Base-by-base conservation (phyloP, 2,113 vertebrate genomes). In the Callaeas wilsoni region DNA sequence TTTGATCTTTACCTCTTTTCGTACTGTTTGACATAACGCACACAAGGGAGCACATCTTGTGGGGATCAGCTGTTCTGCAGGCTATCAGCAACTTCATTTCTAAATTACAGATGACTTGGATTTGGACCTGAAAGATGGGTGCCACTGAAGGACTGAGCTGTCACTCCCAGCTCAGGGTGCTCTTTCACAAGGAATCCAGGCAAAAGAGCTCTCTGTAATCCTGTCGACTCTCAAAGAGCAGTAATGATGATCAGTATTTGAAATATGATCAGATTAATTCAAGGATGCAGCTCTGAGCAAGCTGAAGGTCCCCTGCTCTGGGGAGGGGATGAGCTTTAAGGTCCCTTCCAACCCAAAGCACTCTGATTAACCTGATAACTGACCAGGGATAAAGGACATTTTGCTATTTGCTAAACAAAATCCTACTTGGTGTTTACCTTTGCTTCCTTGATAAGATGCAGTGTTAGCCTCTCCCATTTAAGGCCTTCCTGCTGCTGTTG, bases 31-130 rank as follows among this genome's bases (percentile, higher is more conserved):
- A 30, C 18, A 21, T 3, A 41, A 16, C 9, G 33, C 18, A 32
- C 16, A 14, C 19, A 12, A 41, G 25, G 55, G 8, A 57, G 32
- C 3, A 0, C 9, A 26, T 46, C 62, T 57, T 1, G 0, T 10
- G 10, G 68, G 37, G 5, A 60, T 13, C 8, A 27, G n/a, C 33
- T 68, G 41, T 12, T 32, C n/a, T 30, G 37, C 60, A 81, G 42
- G 30, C 13, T 15, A 7, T 2, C 13, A 12, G 25, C 13, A 35
- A 50, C 16, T 33, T 16, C 17, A 35, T 55, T 42, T 71, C 39
- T 39, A n/a, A 46, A 50, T 67, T 46, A 41, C 44, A 52, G 46
- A 60, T 25, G 49, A 7, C 47, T 81, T 79, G 4, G 13, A 21
- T 65, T 81, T 62, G 32, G n/a, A 87, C 39, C 37, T 20, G 26